Percentiles rank a stretch among this genome's conserved stretches.
These are phyloP conservation scores for Syrphus vitripennis DNA, from an alignment of 2,888 invertebrate genomes.

Conservation along the genomic window DNA sequence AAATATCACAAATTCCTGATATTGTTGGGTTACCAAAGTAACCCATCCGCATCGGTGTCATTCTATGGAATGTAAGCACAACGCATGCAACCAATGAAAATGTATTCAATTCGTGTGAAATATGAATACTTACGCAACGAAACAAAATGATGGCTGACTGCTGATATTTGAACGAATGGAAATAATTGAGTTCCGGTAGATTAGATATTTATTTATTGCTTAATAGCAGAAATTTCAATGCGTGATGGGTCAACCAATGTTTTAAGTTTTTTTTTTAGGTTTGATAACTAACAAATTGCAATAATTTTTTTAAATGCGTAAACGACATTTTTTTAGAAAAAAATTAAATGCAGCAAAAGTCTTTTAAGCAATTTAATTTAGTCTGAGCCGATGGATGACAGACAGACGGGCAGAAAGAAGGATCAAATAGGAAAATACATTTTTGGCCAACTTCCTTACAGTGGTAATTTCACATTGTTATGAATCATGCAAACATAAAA, in stretches of 20 bases:
- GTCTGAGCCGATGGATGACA: too few species aligned
- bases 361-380: too few species aligned
- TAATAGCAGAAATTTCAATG: background rate
- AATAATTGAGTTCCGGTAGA: background rate
- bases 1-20: slow-evolving; percentile 21
- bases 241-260: background rate
- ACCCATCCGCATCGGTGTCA: background rate
- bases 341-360: too few species aligned
- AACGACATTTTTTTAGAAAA: too few species aligned
- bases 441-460: too few species aligned
- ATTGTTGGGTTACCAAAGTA: background rate
- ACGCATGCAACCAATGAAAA: background rate
- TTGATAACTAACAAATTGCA: too few species aligned
- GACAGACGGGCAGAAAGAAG: too few species aligned
- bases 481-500: too few species aligned
- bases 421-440: too few species aligned
- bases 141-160: background rate
- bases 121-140: background rate
- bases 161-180: background rate
- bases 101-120: slow-evolving; percentile 17
- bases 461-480: too few species aligned
- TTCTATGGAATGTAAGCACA: slow-evolving; percentile 3
- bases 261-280: background rate
- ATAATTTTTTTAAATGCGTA: too few species aligned
- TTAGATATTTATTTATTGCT: background rate